These are phyloP conservation scores for Mastigias papua DNA, from an alignment of 30 jellyfish, hydroid and myxozoan genomes.

Conservation along the genomic window DNA sequence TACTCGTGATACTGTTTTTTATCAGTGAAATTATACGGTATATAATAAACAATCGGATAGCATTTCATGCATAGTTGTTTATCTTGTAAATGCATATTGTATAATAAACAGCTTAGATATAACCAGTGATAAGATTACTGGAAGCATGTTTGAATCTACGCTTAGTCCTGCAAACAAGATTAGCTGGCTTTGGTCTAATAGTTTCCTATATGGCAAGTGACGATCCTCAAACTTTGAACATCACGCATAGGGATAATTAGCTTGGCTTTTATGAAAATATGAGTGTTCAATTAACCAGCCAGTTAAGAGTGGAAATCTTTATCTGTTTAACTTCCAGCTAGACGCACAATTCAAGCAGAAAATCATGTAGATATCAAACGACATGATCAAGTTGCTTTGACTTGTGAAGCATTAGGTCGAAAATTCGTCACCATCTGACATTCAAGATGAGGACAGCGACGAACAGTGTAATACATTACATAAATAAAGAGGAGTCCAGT, in stretches of 20 bases:
- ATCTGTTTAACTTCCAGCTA: too few relatives aligned
- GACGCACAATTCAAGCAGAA: too few relatives aligned
- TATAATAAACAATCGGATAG: neutral
- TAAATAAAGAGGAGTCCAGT: too few relatives aligned
- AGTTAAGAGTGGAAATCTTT: neutral
- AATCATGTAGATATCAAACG: too few relatives aligned
- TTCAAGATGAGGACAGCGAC: too few relatives aligned
- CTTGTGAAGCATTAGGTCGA: too few relatives aligned
- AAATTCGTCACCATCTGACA: too few relatives aligned
- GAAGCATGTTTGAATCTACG: neutral
- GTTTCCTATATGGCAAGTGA: neutral
- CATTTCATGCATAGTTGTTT: slow-evolving; percentile 10
- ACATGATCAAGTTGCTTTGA: too few relatives aligned
- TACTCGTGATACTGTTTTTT: neutral
- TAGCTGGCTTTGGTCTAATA: neutral
- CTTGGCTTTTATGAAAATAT: neutral
- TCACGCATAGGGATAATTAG: neutral
- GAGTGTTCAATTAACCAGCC: neutral
- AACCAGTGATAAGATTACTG: slow-evolving; percentile 1
- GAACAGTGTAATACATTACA: too few relatives aligned
- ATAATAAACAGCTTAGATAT: slow-evolving; percentile 3
- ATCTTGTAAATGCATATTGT: slow-evolving; percentile 12
- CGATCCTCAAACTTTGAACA: neutral
- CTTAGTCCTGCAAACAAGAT: slow-evolving; percentile 6
- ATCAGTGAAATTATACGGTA: neutral